Evolutionary conservation across 2,797 vertebrate genomes (phyloP).

Genomic region (Semaprochilodus insignis): DNA sequence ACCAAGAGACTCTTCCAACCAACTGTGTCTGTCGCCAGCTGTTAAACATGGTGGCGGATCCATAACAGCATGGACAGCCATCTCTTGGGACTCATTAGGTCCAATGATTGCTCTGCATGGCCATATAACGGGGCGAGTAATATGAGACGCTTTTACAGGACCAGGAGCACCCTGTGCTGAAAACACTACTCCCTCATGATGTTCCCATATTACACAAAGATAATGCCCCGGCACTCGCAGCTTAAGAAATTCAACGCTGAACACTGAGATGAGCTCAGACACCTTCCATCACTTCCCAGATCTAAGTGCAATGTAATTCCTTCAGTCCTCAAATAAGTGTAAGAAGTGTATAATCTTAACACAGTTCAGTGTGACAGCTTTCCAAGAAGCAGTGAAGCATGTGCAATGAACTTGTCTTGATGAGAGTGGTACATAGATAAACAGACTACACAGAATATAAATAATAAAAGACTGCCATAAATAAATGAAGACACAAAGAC

Average conservation of each 20-base stretch:
- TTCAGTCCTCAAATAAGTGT: background rate
- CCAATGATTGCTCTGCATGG: conserved; percentile 13
- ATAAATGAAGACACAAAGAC: background rate
- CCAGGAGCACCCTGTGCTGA: background rate
- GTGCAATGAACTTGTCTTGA: too few species aligned
- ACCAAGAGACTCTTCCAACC: background rate
- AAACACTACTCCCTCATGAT: background rate
- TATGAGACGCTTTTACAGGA: background rate
- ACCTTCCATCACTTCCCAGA: background rate
- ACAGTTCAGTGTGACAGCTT: too few species aligned
- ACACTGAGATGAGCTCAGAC: background rate
- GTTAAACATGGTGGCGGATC: background rate
- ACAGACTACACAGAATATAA: too few species aligned
- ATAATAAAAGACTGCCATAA: background rate
- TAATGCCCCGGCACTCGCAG: background rate
- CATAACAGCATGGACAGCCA: background rate
- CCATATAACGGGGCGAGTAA: background rate
- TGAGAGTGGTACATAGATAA: too few species aligned
- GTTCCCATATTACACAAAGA: background rate
- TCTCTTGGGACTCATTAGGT: conserved; percentile 1
- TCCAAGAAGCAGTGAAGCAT: too few species aligned
- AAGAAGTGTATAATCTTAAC: too few species aligned
- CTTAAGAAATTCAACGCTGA: background rate
- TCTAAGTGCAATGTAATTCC: background rate
- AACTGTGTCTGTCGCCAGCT: background rate